These are phyloP conservation scores for Coptodon bakossiorum DNA, from an alignment of 2,113 vertebrate genomes.

Conservation along the genomic window DNA sequence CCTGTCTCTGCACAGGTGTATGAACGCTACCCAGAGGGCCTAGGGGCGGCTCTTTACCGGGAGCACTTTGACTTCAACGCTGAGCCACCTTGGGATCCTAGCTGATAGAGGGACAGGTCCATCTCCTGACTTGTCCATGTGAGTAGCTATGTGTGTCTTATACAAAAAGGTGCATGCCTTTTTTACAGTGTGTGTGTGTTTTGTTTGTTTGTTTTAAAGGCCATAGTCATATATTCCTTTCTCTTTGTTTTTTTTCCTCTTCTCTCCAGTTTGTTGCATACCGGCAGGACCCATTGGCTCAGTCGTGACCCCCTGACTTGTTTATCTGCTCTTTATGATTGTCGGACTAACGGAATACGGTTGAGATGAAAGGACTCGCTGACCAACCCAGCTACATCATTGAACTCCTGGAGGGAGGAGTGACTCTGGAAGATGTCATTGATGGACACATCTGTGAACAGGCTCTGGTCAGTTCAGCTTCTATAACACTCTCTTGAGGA, in stretches of 20 bases:
- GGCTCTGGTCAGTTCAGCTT: slow-evolving; percentile 78
- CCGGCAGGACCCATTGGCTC: slow-evolving; percentile 93
- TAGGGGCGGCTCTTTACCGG: slow-evolving; percentile 99
- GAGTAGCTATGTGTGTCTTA: slow-evolving; percentile 60
- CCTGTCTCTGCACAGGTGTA: slow-evolving; percentile 85
- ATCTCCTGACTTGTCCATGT: slow-evolving; percentile 99
- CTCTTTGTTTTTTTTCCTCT: rapidly evolving
- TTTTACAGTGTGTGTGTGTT: background rate
- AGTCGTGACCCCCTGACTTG: slow-evolving; percentile 80
- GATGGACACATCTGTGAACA: slow-evolving; percentile 93
- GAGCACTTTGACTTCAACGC: slow-evolving; percentile 99
- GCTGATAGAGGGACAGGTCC: slow-evolving; percentile 99
- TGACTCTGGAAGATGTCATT: slow-evolving; percentile 88
- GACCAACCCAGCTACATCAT: slow-evolving; percentile 93
- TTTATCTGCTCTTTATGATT: slow-evolving; percentile 95
- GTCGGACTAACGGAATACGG: slow-evolving; percentile 96
- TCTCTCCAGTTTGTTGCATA: slow-evolving; percentile 95
- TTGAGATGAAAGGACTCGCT: slow-evolving; percentile 98
- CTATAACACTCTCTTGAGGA: background rate
- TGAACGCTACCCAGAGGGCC: slow-evolving; percentile 94
- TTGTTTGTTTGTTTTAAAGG: background rate
- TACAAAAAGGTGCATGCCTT: background rate
- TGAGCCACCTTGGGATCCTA: slow-evolving; percentile 99
- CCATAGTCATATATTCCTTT: background rate
- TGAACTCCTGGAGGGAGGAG: slow-evolving; percentile 90